A percentile compares a stretch with the other conserved stretches of the same genome.
phyloP scores from a whole-genome alignment of 2,113 vertebrate genomes.

The Opisthocomus hoazin region DNA sequence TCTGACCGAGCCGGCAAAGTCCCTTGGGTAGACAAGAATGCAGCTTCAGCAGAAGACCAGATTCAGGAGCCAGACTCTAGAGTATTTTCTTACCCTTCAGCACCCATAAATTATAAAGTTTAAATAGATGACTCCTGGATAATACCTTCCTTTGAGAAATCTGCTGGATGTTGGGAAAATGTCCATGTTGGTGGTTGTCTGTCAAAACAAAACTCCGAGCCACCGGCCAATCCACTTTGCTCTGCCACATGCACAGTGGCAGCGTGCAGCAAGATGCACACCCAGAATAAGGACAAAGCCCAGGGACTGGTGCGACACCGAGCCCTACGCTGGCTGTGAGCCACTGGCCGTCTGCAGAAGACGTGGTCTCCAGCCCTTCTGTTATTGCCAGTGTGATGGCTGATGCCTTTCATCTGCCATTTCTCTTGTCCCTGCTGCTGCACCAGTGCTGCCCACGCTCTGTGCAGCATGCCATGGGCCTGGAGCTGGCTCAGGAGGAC shows the following conservation, averaged over 20 bases:
- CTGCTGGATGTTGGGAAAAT: not conserved
- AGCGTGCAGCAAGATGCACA: not conserved
- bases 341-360: not conserved
- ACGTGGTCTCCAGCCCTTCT: not conserved
- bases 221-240: not conserved
- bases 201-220: not conserved
- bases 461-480: accelerated
- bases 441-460: not conserved
- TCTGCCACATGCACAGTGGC: not conserved
- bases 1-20: not conserved
- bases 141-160: not conserved
- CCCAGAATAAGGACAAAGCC: not conserved
- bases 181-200: not conserved
- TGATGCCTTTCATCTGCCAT: not conserved
- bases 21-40: not conserved
- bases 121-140: not conserved
- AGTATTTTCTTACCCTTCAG: not conserved
- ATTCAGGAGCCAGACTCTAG: not conserved
- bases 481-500: not conserved
- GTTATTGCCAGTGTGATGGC: not conserved
- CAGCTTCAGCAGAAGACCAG: not conserved
- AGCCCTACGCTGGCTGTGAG: not conserved
- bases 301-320: not conserved
- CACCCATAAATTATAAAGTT: not conserved
- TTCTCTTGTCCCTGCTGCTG: not conserved